Conservation (phyloP, 2,797 vertebrate genomes). For the Pseudochromis fuscus region DNA sequence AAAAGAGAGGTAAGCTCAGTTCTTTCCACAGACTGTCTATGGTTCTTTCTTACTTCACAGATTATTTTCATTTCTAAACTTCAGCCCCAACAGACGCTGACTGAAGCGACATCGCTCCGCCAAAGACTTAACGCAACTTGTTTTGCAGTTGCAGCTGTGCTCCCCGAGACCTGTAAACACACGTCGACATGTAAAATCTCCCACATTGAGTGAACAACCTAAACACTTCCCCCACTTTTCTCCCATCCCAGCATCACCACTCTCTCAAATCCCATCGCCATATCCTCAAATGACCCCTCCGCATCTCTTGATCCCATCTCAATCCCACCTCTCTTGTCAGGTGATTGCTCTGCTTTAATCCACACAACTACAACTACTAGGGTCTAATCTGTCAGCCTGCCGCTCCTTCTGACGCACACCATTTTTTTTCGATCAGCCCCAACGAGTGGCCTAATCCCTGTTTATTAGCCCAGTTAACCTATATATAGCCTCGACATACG, state of each 20-base stretch:
- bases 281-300: slow-evolving; percentile 15
- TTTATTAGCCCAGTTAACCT: slow-evolving; percentile 75
- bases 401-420: slow-evolving; percentile 45
- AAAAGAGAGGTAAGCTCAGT: too few species aligned
- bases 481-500: slow-evolving; percentile 62
- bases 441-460: slow-evolving; percentile 56
- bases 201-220: too few species aligned
- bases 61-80: too few species aligned
- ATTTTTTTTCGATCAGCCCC: slow-evolving; percentile 53
- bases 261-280: background rate
- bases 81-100: too few species aligned
- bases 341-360: slow-evolving; percentile 53
- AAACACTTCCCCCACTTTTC: too few species aligned
- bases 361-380: slow-evolving; percentile 18
- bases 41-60: too few species aligned
- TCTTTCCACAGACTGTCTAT: too few species aligned
- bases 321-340: slow-evolving; percentile 34
- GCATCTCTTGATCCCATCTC: background rate
- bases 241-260: slow-evolving; percentile 4
- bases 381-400: slow-evolving; percentile 48
- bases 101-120: too few species aligned
- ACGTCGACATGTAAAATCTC: too few species aligned
- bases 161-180: too few species aligned
- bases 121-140: too few species aligned
- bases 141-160: too few species aligned